phyloP scores from a whole-genome alignment of 2,113 vertebrate genomes.

The Alligator mississippiensis region DNA sequence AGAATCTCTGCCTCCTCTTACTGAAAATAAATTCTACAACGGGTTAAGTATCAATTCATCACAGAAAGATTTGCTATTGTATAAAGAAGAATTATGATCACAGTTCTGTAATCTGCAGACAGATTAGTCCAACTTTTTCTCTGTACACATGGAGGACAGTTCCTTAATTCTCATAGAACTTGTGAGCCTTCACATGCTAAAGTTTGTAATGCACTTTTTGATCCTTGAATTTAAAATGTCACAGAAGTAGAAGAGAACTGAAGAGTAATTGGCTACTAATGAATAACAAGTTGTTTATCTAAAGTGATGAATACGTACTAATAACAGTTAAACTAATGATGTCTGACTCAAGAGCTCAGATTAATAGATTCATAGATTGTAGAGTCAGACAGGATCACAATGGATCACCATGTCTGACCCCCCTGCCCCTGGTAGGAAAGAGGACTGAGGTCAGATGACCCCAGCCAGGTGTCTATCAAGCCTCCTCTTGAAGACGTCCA shows the following conservation, averaged over 20 bases:
- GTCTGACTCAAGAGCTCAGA: neutral
- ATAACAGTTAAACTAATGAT: neutral
- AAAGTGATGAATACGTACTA: neutral
- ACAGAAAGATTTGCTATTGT: neutral
- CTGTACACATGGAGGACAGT: no score
- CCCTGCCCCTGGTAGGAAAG: no score
- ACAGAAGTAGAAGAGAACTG: neutral
- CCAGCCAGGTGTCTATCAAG: no score
- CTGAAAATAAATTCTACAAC: neutral
- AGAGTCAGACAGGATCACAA: no score
- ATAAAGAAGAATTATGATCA: no score
- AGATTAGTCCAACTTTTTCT: no score
- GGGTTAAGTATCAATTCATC: neutral
- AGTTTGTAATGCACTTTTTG: neutral
- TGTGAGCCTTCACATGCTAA: neutral
- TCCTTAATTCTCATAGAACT: neutral
- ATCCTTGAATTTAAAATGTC: neutral
- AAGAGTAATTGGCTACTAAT: neutral
- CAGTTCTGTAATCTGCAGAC: no score
- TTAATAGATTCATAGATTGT: no score
- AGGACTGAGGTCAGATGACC: no score
- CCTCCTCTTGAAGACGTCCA: no score
- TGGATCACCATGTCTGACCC: no score
- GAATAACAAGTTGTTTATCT: neutral
- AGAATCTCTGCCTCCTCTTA: neutral